Evolutionary conservation across 2,888 invertebrate species (phyloP).

Genomic region (Eupithecia exiguata): DNA sequence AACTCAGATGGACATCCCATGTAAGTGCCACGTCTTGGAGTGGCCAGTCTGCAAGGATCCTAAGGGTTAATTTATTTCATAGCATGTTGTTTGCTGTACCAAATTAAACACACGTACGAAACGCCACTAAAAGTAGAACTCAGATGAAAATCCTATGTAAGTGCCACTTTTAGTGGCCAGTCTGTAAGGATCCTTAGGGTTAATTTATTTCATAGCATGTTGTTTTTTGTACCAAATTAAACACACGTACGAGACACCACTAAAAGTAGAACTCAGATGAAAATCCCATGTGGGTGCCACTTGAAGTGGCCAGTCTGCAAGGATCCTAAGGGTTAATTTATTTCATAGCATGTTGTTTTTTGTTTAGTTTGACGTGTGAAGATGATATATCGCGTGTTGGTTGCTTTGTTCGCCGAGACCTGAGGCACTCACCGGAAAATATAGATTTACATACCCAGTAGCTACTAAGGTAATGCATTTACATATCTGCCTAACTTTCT

Average conservation of each 20-base stretch:
- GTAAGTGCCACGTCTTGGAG: too few species aligned
- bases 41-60: too few species aligned
- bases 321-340: slow-evolving; percentile 52
- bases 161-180: slow-evolving; percentile 5
- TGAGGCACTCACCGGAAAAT: slow-evolving; percentile 36
- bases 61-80: too few species aligned
- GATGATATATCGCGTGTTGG: slow-evolving; percentile 39
- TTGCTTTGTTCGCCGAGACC: slow-evolving; percentile 30
- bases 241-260: neutral
- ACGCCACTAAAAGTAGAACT: neutral
- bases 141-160: neutral
- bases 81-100: too few species aligned
- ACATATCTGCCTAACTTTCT: neutral
- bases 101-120: too few species aligned
- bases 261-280: neutral
- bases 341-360: slow-evolving; percentile 38
- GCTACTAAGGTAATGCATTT: neutral
- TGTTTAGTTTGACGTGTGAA: slow-evolving; percentile 43
- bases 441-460: slow-evolving; percentile 7
- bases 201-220: too few species aligned
- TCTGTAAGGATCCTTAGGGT: too few species aligned
- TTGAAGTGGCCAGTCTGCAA: slow-evolving; percentile 11
- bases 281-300: neutral
- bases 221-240: too few species aligned
- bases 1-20: too few species aligned